Evolutionary conservation across 2,113 vertebrate species (phyloP).

Genomic region (Pollimyrus isidori): DNA sequence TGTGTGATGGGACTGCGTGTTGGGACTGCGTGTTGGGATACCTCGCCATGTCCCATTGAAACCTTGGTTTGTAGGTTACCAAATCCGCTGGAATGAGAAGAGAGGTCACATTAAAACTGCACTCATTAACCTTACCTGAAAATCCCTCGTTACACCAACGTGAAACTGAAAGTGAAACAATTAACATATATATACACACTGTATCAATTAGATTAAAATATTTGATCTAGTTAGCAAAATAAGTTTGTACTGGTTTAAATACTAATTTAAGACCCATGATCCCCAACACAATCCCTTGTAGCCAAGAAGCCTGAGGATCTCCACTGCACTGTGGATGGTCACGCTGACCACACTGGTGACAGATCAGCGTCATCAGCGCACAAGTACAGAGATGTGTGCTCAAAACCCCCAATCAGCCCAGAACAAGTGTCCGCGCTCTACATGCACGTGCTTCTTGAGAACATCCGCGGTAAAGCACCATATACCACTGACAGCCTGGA

Average conservation of each 20-base stretch:
- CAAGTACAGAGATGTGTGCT: not conserved
- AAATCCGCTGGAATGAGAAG: conserved; percentile 74
- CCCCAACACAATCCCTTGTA: not conserved
- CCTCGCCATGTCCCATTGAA: conserved; percentile 99
- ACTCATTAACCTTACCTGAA: not conserved
- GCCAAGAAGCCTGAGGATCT: not conserved
- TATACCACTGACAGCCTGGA: not conserved
- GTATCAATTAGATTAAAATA: not conserved
- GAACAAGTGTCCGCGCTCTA: not conserved
- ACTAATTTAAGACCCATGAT: not conserved
- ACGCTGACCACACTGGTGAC: conserved; percentile 64
- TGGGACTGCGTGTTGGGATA: conserved; percentile 96
- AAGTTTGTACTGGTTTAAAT: not conserved
- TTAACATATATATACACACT: not conserved
- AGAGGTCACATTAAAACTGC: not conserved
- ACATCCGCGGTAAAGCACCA: not conserved
- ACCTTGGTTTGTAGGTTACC: conserved; percentile 91
- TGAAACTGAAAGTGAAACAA: not conserved
- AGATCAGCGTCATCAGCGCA: conserved; percentile 30
- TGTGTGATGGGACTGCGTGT: conserved; percentile 97
- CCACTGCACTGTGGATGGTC: not conserved
- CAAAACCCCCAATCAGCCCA: not conserved
- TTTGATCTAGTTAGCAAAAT: not conserved
- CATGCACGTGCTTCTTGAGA: not conserved
- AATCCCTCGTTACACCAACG: not conserved